Evolutionary conservation across 1,140 invertebrate species (phyloP).

Genomic region (Drosophila lacertosa): DNA sequence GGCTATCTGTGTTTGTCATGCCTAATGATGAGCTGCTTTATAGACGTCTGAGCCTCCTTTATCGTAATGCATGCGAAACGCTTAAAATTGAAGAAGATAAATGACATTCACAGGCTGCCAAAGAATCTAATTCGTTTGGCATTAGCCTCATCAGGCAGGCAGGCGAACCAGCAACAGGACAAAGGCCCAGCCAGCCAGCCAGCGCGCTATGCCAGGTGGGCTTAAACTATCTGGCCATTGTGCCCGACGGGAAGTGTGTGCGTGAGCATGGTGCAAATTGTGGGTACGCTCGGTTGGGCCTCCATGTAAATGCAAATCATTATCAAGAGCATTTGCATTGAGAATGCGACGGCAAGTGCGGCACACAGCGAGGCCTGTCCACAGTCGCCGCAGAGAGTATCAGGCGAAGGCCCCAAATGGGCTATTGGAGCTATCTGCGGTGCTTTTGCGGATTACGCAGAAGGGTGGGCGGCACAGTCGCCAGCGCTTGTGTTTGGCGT

Average conservation of each 20-base stretch:
- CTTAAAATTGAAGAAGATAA: conserved; percentile 70
- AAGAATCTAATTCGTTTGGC: conserved; percentile 65
- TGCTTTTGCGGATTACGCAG: conserved; percentile 22
- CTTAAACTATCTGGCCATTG: conserved; percentile 26
- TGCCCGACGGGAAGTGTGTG: conserved; percentile 25
- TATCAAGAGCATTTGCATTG: conserved; percentile 73
- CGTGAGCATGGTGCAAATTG: conserved; percentile 18
- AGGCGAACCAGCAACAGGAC: conserved; percentile 8
- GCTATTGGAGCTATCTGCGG: conserved; percentile 45
- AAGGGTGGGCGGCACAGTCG: not conserved
- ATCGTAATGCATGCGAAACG: conserved; percentile 22
- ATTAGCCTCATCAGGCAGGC: conserved; percentile 47
- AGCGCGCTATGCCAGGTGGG: conserved; percentile 10
- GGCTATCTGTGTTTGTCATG: not conserved
- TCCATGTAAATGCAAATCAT: conserved; percentile 76
- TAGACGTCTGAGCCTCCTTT: conserved; percentile 16
- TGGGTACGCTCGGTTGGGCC: conserved; percentile 17
- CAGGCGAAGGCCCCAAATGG: conserved; percentile 33
- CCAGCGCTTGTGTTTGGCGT: conserved; percentile 2
- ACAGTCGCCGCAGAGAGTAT: conserved; percentile 33
- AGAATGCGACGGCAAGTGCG: conserved; percentile 33
- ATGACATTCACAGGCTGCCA: conserved; percentile 53
- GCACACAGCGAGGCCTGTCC: conserved; percentile 7
- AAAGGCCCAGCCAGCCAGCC: not conserved
- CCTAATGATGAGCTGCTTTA: not conserved